These are phyloP conservation scores for Phymanthus crucifer DNA, from an alignment of 92 coral and sea anemone genomes.

Conservation along the genomic window DNA sequence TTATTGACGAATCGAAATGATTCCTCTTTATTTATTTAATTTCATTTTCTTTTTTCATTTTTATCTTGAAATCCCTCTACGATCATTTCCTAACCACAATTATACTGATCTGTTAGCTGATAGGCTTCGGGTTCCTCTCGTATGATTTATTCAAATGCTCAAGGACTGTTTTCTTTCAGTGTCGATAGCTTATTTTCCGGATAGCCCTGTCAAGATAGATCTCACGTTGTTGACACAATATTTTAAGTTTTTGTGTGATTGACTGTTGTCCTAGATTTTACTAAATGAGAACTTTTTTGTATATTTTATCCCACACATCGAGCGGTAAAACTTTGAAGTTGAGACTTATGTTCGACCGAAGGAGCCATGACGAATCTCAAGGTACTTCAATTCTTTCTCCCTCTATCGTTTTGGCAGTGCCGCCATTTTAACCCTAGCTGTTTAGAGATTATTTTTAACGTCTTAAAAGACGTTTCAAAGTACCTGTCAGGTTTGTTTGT, in stretches of 20 bases:
- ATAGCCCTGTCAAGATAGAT: neutral
- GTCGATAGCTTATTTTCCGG: neutral
- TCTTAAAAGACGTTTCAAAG: no score
- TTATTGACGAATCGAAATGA: neutral
- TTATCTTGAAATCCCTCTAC: neutral
- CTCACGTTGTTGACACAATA: neutral
- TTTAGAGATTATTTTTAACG: no score
- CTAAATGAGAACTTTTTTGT: neutral
- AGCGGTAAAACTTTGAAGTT: neutral
- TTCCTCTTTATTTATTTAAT: neutral
- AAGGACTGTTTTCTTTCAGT: neutral
- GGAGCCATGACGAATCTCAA: no score
- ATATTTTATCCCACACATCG: neutral
- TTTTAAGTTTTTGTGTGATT: neutral
- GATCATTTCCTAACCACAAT: conserved; percentile 13
- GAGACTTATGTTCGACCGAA: no score
- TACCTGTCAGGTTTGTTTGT: neutral
- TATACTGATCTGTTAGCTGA: neutral
- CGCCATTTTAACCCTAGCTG: no score
- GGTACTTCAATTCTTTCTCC: no score
- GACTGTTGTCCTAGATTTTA: neutral
- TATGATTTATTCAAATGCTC: neutral
- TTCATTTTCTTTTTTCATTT: neutral
- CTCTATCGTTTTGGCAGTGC: no score
- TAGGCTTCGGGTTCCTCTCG: neutral